These are phyloP conservation scores for Drosophila histrio DNA, from an alignment of 2,888 invertebrate species.

Conservation along the genomic window DNA sequence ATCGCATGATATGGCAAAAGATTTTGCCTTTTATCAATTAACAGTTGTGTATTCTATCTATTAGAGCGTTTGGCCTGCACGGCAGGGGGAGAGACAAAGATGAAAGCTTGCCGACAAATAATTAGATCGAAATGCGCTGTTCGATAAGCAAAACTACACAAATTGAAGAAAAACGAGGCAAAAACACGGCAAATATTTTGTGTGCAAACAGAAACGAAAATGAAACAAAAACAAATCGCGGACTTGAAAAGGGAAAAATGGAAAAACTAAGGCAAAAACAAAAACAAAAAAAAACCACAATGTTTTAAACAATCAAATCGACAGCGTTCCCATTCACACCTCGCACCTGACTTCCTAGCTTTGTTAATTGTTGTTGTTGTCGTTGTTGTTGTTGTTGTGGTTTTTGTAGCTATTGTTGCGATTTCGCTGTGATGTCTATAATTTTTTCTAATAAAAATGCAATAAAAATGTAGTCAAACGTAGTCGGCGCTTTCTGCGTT, in stretches of 20 bases:
- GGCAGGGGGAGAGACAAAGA: slow-evolving; percentile 11
- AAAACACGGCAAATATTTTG: slow-evolving; percentile 31
- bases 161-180: slow-evolving; percentile 17
- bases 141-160: slow-evolving; percentile 41
- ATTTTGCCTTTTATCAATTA: slow-evolving; percentile 42
- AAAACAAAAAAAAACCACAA: slow-evolving; percentile 8
- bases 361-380: slow-evolving; percentile 31
- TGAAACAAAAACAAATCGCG: slow-evolving; percentile 8
- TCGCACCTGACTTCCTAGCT: slow-evolving; percentile 28
- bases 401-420: slow-evolving; percentile 25
- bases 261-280: not conserved
- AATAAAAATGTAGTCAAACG: slow-evolving; percentile 57
- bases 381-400: slow-evolving; percentile 12
- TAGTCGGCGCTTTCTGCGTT: slow-evolving; percentile 41
- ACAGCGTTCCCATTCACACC: slow-evolving; percentile 54
- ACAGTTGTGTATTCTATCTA: slow-evolving; percentile 25
- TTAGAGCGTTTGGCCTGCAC: not conserved
- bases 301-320: slow-evolving; percentile 55
- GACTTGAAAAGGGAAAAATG: not conserved
- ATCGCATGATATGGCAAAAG: slow-evolving; percentile 4
- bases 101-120: slow-evolving; percentile 55
- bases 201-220: slow-evolving; percentile 17
- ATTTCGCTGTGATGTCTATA: slow-evolving; percentile 56
- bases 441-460: slow-evolving; percentile 72
- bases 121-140: slow-evolving; percentile 56